Base-by-base conservation (phyloP, 2,888 invertebrate species). In the Polydrusus pterygomalis region DNA sequence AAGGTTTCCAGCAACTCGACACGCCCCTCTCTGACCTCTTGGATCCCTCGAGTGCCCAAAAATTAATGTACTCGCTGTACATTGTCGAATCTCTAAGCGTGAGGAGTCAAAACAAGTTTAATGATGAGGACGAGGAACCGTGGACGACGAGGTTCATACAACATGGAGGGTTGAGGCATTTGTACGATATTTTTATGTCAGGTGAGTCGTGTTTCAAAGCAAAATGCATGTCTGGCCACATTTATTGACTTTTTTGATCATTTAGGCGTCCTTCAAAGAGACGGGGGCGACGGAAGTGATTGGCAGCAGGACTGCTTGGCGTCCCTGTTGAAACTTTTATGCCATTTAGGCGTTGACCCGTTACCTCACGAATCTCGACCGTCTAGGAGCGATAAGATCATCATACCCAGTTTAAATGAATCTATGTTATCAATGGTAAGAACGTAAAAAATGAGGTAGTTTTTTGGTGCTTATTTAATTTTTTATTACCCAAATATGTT, bases 271-370 rank as follows among this genome's bases (percentile, higher is more conserved):
- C 86, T 96, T 77, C 95, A 96, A 89, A 90, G 89, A 77, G 92
- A 92, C 70, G 91, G 91, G 43, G 92, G 92, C 25, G 93, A 94
- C 68, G 95, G 96, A 80, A 93, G 93, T 81, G 96, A 97, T 88
- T 98, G 98, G 98, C 93, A 97, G 70, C 97, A 97, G 85, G 98
- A 98, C 85, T 97, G 97, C 84, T 89, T 98, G 34, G 97, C 97
- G 3, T 93, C 95, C 79, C 88, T 98, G 10, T 86, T 98, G 68
- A 95, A 97, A 84, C 91, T 97, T 78, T 88, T 97, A 9, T 96
- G 96, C 86, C 93, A 97, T 78, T 91, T 97, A 68, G 97, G 97
- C 0, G 94, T 96, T 10, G 90, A 92, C 30, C 90, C 91, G 70
- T 87, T 85, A 17, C 83, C 85, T 0, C 82, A 82, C 20, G 87